These are phyloP conservation scores for Megamerina dolium DNA, from an alignment of 2,888 invertebrate species.

Conservation along the genomic window DNA sequence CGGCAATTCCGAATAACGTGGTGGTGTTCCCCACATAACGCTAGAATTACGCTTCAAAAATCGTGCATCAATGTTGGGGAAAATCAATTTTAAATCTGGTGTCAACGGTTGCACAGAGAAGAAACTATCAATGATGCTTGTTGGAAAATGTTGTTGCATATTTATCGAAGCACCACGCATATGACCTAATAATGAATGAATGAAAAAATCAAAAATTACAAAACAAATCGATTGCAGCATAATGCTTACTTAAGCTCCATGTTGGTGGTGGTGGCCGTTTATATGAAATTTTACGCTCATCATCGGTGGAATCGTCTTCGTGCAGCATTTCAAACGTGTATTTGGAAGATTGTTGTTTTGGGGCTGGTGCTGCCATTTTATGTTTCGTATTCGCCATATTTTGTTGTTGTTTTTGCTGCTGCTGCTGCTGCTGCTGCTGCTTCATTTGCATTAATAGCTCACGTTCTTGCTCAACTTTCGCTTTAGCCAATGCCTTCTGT, in stretches of 20 bases:
- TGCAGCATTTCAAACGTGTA: constrained; percentile 48
- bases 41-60: constrained; percentile 66
- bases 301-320: constrained; percentile 50
- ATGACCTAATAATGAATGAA: constrained; percentile 29
- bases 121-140: constrained; percentile 53
- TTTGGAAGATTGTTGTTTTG: constrained; percentile 29
- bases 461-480: constrained; percentile 34
- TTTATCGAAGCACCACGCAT: constrained; percentile 50
- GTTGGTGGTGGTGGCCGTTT: constrained; percentile 42
- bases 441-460: constrained; percentile 37
- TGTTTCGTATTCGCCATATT: constrained; percentile 17
- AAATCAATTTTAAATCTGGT: constrained; percentile 62
- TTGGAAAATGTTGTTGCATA: constrained; percentile 50
- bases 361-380: constrained; percentile 35
- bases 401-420: constrained; percentile 25
- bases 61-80: constrained; percentile 61
- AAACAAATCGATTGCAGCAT: background rate
- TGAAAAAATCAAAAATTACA: background rate
- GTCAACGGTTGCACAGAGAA: constrained; percentile 58
- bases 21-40: constrained; percentile 69
- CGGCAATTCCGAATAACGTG: constrained; percentile 56
- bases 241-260: constrained; percentile 50
- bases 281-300: constrained; percentile 42
- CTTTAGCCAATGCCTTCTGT: constrained; percentile 27
- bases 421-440: no score